Percentiles rank a stretch among this genome's conserved stretches.
These are phyloP conservation scores for Ciconia stormi DNA, from an alignment of 2,113 vertebrate species.

Conservation along the genomic window DNA sequence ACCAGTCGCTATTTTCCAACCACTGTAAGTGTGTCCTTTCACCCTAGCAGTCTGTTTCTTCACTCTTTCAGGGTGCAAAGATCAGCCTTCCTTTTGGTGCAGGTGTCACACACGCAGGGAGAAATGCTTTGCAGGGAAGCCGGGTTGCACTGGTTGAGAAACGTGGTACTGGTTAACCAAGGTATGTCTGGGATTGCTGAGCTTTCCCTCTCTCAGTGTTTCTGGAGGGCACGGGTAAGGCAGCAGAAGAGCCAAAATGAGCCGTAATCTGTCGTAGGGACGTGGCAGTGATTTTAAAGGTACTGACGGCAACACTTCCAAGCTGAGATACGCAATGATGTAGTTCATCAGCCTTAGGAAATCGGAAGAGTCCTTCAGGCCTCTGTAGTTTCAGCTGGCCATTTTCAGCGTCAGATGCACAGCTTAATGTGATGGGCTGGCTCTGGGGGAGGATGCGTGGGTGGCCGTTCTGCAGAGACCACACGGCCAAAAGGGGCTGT, in stretches of 20 bases:
- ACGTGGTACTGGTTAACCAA: not conserved
- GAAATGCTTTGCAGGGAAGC: not conserved
- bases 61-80: not conserved
- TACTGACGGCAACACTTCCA: not conserved
- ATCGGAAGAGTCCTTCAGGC: not conserved
- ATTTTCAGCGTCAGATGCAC: not conserved
- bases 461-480: not conserved
- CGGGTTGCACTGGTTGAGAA: not conserved
- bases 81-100: not conserved
- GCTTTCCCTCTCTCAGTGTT: not conserved
- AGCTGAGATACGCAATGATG: not conserved
- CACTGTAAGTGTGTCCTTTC: constrained; percentile 80
- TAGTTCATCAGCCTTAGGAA: not conserved
- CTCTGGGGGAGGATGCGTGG: not conserved
- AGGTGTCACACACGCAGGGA: not conserved
- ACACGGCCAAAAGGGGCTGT: fast-evolving
- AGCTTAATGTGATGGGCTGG: too few relatives aligned
- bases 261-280: fast-evolving
- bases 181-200: not conserved
- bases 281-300: not conserved
- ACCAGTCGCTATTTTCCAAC: constrained; percentile 95
- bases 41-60: not conserved
- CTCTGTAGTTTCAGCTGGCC: not conserved
- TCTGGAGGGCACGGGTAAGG: not conserved
- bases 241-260: not conserved